phyloP scores from a whole-genome alignment of 2,888 invertebrate species.

The Amblyjoppa proteus region DNA sequence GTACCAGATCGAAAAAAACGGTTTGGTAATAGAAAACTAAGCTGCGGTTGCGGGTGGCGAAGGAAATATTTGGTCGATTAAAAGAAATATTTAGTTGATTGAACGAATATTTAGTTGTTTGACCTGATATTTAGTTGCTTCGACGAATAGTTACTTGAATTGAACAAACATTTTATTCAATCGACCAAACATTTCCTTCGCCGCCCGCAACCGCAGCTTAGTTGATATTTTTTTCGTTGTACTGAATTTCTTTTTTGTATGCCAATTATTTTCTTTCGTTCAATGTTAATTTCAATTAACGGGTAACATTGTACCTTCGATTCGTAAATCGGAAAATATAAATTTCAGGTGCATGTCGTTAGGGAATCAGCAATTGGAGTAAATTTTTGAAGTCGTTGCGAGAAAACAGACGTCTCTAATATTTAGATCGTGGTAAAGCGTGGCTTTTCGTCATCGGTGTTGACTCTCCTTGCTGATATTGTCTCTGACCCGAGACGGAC shows the following conservation, averaged over 20 bases:
- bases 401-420: neutral
- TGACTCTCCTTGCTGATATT: slow-evolving; percentile 26
- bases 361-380: neutral
- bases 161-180: too few species aligned
- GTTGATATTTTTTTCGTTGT: too few species aligned
- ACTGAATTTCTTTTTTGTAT: neutral
- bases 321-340: neutral
- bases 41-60: too few species aligned
- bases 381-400: neutral
- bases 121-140: too few species aligned
- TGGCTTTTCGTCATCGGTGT: slow-evolving; percentile 3
- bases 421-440: neutral
- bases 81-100: too few species aligned
- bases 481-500: slow-evolving; percentile 45
- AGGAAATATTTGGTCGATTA: too few species aligned
- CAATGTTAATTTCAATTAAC: neutral
- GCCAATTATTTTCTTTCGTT: neutral
- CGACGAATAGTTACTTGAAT: too few species aligned
- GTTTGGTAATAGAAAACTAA: too few species aligned
- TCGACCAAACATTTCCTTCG: too few species aligned
- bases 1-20: too few species aligned
- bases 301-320: neutral
- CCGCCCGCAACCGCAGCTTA: too few species aligned
- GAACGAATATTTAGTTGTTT: too few species aligned
- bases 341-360: neutral